A percentile compares a stretch with the other conserved stretches of the same genome.
phyloP scores from a whole-genome alignment of 2,888 invertebrate species.

The Orthonychiurus folsomi region DNA sequence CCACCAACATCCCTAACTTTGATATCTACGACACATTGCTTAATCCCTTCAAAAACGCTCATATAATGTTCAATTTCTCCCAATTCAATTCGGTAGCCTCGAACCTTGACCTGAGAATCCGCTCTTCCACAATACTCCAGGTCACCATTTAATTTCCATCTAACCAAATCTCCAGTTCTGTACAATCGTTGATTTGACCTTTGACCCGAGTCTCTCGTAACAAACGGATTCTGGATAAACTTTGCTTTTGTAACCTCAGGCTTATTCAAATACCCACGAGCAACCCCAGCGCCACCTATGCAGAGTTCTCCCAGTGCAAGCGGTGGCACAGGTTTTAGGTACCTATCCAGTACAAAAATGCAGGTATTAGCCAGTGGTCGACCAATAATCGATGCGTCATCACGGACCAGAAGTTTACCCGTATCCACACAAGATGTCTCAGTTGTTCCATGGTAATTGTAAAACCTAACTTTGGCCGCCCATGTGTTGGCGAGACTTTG shows the following conservation, averaged over 20 bases:
- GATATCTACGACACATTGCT: background rate
- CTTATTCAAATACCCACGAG: constrained; percentile 11
- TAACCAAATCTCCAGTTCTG: background rate
- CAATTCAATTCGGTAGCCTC: constrained; percentile 3
- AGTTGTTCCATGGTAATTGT: constrained; percentile 19
- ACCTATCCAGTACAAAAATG: constrained; percentile 11
- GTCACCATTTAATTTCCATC: background rate
- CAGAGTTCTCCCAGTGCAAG: constrained; percentile 17
- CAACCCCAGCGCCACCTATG: constrained; percentile 17
- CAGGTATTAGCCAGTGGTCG: constrained; percentile 10
- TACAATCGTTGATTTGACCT: background rate
- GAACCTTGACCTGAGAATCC: constrained; percentile 6
- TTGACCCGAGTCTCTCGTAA: background rate
- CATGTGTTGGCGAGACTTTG: too few relatives aligned
- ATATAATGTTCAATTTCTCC: background rate
- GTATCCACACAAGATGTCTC: background rate
- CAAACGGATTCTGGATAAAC: constrained; percentile 15
- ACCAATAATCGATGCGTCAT: constrained; percentile 6
- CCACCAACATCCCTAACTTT: background rate
- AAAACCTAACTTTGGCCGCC: too few relatives aligned
- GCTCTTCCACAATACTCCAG: background rate
- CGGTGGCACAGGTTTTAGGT: constrained; percentile 4
- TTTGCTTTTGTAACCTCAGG: constrained; percentile 12
- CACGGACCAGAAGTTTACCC: background rate
- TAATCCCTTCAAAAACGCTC: background rate